A percentile compares a stretch with the other conserved stretches of the same genome.
Conservation (phyloP, 2,888 invertebrate species). For the Platycnemis pennipes region DNA sequence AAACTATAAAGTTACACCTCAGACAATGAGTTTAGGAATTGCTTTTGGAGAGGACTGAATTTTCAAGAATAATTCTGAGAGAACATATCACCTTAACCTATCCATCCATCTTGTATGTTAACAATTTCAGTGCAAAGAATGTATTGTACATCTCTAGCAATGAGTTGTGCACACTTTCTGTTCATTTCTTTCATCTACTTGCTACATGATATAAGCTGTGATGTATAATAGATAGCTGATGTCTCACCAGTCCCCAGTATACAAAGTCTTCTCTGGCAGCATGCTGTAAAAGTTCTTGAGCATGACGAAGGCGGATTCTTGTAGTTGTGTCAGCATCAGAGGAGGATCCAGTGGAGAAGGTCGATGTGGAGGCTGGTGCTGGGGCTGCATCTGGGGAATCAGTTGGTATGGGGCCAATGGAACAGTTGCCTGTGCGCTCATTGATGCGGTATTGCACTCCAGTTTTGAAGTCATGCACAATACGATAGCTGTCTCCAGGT, state of each 20-base stretch:
- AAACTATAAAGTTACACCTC: too few relatives aligned
- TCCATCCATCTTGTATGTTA: too few relatives aligned
- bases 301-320: constrained; percentile 74
- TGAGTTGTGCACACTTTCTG: too few relatives aligned
- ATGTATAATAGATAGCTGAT: not conserved
- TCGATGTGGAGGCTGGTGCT: constrained; percentile 53
- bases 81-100: too few relatives aligned
- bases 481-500: constrained; percentile 71
- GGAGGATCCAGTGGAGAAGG: constrained; percentile 53
- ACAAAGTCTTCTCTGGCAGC: constrained; percentile 72
- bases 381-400: constrained; percentile 73
- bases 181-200: too few relatives aligned
- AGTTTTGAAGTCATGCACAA: constrained; percentile 75
- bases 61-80: too few relatives aligned
- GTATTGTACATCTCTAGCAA: too few relatives aligned
- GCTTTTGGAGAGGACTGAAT: too few relatives aligned
- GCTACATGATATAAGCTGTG: too few relatives aligned
- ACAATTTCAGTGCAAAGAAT: too few relatives aligned
- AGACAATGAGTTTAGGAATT: too few relatives aligned
- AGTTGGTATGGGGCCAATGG: constrained; percentile 73
- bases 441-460: constrained; percentile 74
- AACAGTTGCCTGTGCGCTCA: constrained; percentile 73
- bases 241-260: constrained; percentile 73
- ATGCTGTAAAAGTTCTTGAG: constrained; percentile 73
- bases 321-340: constrained; percentile 71